phyloP scores from a whole-genome alignment of 2,797 vertebrate genomes.

The Acanthurus lineatus region DNA sequence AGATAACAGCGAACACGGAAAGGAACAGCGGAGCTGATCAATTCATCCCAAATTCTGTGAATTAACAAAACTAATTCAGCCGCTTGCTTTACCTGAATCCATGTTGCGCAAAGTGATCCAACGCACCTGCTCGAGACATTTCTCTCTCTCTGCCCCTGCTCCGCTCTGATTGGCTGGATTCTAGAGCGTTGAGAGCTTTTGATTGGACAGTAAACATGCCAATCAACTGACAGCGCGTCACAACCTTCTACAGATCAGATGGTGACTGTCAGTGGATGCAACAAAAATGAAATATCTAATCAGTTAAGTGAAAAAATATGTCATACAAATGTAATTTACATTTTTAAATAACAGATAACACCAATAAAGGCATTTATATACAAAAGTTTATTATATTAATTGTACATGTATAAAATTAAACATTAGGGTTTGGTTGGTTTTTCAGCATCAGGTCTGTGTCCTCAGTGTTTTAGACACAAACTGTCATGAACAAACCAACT shows the following conservation, averaged over 20 bases:
- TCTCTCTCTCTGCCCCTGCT: conserved; percentile 36
- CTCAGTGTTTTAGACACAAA: conserved; percentile 71
- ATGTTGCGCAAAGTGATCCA: conserved; percentile 54
- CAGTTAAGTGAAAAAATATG: too few relatives aligned
- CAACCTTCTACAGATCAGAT: not conserved
- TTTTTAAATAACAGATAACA: not conserved
- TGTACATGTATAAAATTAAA: too few relatives aligned
- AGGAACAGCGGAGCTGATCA: not conserved
- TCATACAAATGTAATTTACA: not conserved
- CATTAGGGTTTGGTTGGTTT: conserved; percentile 50
- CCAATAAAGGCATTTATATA: not conserved
- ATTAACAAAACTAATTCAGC: not conserved
- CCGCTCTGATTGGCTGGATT: conserved; percentile 63
- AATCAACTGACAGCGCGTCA: conserved; percentile 11
- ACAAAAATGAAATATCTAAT: too few relatives aligned
- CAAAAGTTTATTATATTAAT: not conserved
- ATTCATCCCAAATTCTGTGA: not conserved
- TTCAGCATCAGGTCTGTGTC: conserved; percentile 68
- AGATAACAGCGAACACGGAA: too few relatives aligned
- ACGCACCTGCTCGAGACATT: conserved; percentile 53
- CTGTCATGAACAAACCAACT: conserved; percentile 73
- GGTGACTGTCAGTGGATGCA: not conserved
- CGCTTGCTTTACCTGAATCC: conserved; percentile 34
- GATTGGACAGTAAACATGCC: conserved; percentile 48
- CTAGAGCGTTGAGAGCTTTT: not conserved